Evolutionary conservation across 1,140 invertebrate genomes (phyloP).

Genomic region (Alviniconcha marisindica): DNA sequence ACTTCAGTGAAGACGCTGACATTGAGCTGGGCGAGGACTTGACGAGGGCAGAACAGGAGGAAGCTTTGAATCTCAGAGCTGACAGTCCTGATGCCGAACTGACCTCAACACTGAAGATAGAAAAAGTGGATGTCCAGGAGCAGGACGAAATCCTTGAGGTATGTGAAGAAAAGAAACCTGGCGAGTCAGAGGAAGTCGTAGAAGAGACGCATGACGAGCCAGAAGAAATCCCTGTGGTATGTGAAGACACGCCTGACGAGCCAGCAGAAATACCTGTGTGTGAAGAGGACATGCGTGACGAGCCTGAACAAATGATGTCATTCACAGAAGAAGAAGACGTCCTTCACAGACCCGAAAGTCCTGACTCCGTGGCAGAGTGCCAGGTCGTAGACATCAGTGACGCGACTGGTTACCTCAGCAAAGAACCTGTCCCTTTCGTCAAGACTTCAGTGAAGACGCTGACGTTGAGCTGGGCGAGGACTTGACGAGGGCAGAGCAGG

Average conservation of each 20-base stretch:
- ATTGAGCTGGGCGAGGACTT: background rate
- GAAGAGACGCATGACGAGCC: background rate
- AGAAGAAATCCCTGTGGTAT: too few species aligned
- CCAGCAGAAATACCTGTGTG: background rate
- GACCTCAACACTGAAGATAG: background rate
- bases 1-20: background rate
- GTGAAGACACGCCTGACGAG: background rate
- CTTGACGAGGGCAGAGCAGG: too few species aligned
- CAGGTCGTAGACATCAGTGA: too few species aligned
- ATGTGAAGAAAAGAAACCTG: background rate
- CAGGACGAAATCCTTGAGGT: background rate
- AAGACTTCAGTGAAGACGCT: too few species aligned
- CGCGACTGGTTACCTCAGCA: too few species aligned
- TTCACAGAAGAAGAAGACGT: background rate
- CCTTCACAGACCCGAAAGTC: too few species aligned
- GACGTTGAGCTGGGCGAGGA: too few species aligned
- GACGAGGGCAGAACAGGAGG: background rate
- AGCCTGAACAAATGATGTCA: background rate
- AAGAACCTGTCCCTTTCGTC: too few species aligned
- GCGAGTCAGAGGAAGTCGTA: background rate
- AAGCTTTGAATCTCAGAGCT: background rate
- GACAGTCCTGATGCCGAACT: conserved; percentile 1
- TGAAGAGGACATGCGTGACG: background rate
- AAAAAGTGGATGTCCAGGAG: background rate
- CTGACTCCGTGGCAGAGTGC: too few species aligned